Evolutionary conservation across 2,113 vertebrate species (phyloP).

Genomic region (Hydropotes inermis): DNA sequence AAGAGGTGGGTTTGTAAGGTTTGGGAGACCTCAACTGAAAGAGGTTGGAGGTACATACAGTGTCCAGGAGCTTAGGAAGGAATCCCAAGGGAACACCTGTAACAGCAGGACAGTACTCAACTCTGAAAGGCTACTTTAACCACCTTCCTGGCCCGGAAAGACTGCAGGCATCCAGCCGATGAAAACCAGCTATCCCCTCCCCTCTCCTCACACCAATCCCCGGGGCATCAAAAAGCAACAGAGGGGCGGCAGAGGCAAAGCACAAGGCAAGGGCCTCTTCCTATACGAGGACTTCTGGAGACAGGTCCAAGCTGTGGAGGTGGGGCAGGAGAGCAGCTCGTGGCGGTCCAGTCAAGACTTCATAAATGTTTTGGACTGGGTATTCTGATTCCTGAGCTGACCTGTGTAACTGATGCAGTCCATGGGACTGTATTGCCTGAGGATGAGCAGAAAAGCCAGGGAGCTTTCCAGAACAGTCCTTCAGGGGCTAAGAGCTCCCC

Average conservation of each 20-base stretch:
- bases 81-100: neutral
- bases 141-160: neutral
- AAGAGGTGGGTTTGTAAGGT: neutral
- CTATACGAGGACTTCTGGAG: neutral
- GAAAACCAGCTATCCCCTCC: neutral
- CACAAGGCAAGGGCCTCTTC: neutral
- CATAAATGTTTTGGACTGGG: neutral
- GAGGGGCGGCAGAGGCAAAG: neutral
- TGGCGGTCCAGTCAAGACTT: neutral
- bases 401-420: too few relatives aligned
- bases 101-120: neutral
- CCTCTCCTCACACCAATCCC: neutral
- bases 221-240: neutral
- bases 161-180: neutral
- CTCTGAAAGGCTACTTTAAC: neutral
- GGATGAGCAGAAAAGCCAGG: neutral
- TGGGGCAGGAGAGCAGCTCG: neutral
- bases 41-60: neutral
- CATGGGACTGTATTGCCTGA: neutral
- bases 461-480: neutral
- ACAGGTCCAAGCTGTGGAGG: neutral
- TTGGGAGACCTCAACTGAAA: neutral
- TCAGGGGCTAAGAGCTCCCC: neutral
- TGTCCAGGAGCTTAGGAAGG: neutral
- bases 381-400: neutral